These are phyloP conservation scores for Amblyornis subalaris DNA, from an alignment of 2,113 vertebrate species.

Conservation along the genomic window DNA sequence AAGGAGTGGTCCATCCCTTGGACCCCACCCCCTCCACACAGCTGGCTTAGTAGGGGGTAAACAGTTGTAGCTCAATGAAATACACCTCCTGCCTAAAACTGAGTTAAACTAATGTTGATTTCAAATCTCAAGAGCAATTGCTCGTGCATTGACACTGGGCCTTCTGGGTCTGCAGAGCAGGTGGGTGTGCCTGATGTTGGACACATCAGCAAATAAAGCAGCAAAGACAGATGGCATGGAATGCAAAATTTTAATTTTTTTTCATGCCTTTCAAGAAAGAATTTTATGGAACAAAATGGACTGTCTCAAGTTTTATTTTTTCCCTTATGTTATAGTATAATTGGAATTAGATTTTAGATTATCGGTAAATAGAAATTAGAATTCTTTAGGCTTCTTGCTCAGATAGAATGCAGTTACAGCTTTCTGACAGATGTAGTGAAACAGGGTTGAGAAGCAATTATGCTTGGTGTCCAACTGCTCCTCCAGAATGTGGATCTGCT, in stretches of 20 bases:
- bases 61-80: neutral
- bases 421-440: neutral
- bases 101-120: neutral
- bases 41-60: neutral
- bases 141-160: neutral
- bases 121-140: neutral
- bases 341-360: neutral
- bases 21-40: neutral
- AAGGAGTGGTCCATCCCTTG: neutral
- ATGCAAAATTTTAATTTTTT: neutral
- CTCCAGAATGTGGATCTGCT: neutral
- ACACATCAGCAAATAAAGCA: neutral
- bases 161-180: neutral
- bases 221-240: neutral
- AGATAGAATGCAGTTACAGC: neutral
- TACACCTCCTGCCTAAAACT: neutral
- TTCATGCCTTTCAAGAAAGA: neutral
- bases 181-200: neutral
- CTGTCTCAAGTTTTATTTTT: neutral
- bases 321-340: neutral
- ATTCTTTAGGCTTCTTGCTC: neutral
- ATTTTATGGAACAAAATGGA: neutral
- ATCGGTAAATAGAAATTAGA: neutral
- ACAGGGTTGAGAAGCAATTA: neutral
- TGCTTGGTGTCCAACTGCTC: neutral